A percentile compares a stretch with the other conserved stretches of the same genome.
These are phyloP conservation scores for Tonatia bakeri DNA, from an alignment of 2,113 vertebrate species.

Conservation along the genomic window DNA sequence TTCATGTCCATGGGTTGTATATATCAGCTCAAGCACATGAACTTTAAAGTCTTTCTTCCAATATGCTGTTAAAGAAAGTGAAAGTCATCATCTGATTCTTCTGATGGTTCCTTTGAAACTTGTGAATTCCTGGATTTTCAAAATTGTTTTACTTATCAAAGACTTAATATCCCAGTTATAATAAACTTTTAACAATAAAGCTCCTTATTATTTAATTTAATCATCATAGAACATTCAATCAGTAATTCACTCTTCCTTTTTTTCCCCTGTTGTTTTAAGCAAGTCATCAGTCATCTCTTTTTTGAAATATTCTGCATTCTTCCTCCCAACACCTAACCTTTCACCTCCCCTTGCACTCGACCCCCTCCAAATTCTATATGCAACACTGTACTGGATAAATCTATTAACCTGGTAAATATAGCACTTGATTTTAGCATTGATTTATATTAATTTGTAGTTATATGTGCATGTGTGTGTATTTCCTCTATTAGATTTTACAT, in stretches of 20 bases:
- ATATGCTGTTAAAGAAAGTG: not conserved
- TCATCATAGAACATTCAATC: not conserved
- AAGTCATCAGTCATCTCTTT: not conserved
- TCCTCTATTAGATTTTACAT: not conserved
- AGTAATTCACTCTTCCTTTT: not conserved
- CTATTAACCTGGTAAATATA: not conserved
- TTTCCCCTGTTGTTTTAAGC: not conserved
- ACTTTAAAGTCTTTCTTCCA: not conserved
- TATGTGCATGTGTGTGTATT: not conserved
- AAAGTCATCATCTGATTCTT: not conserved
- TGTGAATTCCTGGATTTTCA: not conserved
- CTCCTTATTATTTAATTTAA: not conserved
- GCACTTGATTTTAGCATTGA: not conserved
- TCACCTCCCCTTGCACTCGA: not conserved
- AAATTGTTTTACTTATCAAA: not conserved
- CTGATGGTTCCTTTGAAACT: not conserved
- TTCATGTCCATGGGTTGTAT: too few species aligned
- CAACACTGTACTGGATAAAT: not conserved
- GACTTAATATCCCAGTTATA: not conserved
- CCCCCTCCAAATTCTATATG: not conserved
- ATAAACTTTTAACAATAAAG: not conserved
- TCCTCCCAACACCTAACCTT: not conserved
- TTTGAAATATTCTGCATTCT: not conserved
- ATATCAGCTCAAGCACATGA: not conserved
- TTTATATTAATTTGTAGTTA: not conserved